Conservation (phyloP, 1,140 invertebrate genomes). For the Rhagoletis pomonella region DNA sequence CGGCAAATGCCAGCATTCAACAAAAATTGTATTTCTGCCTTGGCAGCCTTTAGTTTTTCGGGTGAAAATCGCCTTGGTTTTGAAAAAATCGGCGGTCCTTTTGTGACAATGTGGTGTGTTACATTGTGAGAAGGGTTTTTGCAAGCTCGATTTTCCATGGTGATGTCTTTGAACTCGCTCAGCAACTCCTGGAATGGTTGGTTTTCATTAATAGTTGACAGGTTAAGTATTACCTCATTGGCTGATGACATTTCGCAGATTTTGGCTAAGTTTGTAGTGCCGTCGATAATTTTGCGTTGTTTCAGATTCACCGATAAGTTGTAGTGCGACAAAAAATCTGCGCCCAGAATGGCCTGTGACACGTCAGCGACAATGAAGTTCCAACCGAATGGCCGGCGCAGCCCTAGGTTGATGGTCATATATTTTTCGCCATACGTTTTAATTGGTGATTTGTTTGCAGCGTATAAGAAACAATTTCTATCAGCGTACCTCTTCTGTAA, state of each 20-base stretch:
- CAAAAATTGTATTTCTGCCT: too few relatives aligned
- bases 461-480: slow-evolving; percentile 22
- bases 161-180: neutral
- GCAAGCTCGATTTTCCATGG: neutral
- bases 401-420: neutral
- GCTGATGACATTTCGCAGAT: neutral
- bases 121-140: neutral
- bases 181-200: neutral
- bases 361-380: slow-evolving; percentile 43
- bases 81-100: slow-evolving; percentile 65
- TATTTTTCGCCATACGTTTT: slow-evolving; percentile 38
- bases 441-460: slow-evolving; percentile 35
- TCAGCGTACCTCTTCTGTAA: too few relatives aligned
- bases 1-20: too few relatives aligned
- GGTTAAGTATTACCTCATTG: neutral
- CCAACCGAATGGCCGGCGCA: slow-evolving; percentile 46
- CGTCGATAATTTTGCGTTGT: neutral
- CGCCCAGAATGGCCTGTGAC: slow-evolving; percentile 24
- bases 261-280: neutral
- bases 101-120: slow-evolving; percentile 62
- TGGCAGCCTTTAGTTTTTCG: slow-evolving; percentile 62
- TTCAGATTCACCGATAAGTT: slow-evolving; percentile 49
- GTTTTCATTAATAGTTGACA: neutral
- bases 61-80: slow-evolving; percentile 67
- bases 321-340: slow-evolving; percentile 53